Evolutionary conservation across 2,113 vertebrate species (phyloP).

Genomic region (Colius striatus): DNA sequence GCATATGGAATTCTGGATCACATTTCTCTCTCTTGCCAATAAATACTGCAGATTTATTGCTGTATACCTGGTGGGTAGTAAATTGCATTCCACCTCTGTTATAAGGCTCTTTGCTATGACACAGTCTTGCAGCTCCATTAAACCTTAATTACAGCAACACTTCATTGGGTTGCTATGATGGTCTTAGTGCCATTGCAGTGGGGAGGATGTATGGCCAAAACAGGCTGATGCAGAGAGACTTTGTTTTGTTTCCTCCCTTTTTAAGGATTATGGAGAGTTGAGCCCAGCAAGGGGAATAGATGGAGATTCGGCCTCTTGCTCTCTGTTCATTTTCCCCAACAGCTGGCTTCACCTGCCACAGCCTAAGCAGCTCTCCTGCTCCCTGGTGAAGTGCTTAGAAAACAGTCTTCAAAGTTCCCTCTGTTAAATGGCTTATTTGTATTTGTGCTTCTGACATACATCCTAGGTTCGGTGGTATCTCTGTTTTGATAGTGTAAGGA

Average conservation of each 20-base stretch:
- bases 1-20: conserved; percentile 69
- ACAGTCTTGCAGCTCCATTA: conserved; percentile 74
- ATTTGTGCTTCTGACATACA: background rate
- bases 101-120: conserved; percentile 76
- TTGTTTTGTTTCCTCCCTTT: conserved; percentile 59
- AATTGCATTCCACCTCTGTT: conserved; percentile 76
- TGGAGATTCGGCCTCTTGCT: background rate
- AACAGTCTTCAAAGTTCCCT: background rate
- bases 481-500: rapidly evolving
- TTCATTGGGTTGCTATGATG: conserved; percentile 66
- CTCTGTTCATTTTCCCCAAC: conserved; percentile 21
- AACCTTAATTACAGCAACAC: conserved; percentile 77
- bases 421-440: background rate
- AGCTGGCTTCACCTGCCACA: conserved; percentile 13
- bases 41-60: conserved; percentile 75
- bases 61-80: conserved; percentile 72
- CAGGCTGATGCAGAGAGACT: conserved; percentile 44
- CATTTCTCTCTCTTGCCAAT: conserved; percentile 75
- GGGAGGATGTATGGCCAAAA: conserved; percentile 56
- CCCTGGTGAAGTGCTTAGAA: background rate
- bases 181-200: conserved; percentile 31
- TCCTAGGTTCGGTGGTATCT: background rate
- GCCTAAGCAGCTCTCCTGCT: background rate
- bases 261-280: conserved; percentile 55
- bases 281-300: conserved; percentile 39